Evolutionary conservation across 2,797 vertebrate genomes (phyloP).

Genomic region (Platalea minor): DNA sequence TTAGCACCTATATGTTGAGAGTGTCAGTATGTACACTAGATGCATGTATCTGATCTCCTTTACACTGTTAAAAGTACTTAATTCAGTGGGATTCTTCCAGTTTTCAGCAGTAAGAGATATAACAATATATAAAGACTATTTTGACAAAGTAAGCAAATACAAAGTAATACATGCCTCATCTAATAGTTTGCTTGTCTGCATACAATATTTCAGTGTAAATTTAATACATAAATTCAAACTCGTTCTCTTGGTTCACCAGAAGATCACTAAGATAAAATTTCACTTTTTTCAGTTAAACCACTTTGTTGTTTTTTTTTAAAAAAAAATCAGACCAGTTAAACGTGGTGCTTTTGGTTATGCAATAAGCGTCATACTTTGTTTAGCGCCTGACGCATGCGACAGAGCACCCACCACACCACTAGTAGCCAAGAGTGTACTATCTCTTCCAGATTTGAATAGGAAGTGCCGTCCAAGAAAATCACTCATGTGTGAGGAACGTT

Average conservation of each 20-base stretch:
- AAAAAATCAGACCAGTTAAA: neutral
- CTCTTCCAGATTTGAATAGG: neutral
- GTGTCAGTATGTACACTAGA: neutral
- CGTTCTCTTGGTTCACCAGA: neutral
- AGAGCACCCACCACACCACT: neutral
- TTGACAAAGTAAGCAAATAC: neutral
- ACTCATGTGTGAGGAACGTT: constrained; percentile 5
- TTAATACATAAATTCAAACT: neutral
- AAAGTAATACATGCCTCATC: neutral
- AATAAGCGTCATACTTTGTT: neutral
- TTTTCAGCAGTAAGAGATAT: neutral
- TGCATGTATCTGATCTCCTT: neutral
- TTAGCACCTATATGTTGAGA: neutral
- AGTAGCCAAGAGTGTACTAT: neutral
- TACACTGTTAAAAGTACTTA: neutral
- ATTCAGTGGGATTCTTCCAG: neutral
- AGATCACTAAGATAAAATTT: neutral
- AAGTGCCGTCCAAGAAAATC: constrained; percentile 14
- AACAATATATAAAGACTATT: neutral
- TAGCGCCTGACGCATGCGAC: neutral
- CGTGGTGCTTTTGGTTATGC: neutral
- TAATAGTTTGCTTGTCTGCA: neutral
- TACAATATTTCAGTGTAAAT: neutral
- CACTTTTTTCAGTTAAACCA: neutral
- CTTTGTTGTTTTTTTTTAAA: neutral